phyloP scores from a whole-genome alignment of 2,888 invertebrate genomes.

The Eupithecia abbreviata region DNA sequence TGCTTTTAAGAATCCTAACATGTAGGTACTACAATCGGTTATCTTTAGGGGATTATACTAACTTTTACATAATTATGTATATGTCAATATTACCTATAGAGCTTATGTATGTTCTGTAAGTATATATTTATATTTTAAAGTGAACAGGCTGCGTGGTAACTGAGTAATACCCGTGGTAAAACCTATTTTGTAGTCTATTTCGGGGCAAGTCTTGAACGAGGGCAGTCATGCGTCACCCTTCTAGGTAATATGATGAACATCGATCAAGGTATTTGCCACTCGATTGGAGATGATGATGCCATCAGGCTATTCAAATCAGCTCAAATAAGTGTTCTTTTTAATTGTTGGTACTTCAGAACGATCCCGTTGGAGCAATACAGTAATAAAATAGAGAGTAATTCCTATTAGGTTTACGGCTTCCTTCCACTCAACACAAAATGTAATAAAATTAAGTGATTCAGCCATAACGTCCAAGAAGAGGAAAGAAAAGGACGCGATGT shows the following conservation, averaged over 20 bases:
- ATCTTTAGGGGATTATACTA: not conserved
- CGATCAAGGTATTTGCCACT: not conserved
- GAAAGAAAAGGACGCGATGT: not conserved
- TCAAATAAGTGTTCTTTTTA: conserved; percentile 13
- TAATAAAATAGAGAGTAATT: conserved; percentile 20
- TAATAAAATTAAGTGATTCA: conserved; percentile 19
- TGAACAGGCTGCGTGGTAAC: not conserved
- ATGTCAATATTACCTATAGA: too few species aligned
- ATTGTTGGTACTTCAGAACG: conserved; percentile 24
- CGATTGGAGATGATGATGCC: not conserved
- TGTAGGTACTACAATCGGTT: not conserved
- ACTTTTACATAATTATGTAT: too few species aligned
- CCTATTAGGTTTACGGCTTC: conserved; percentile 7
- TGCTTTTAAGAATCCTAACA: not conserved
- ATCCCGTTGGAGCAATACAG: conserved; percentile 16
- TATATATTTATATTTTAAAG: not conserved
- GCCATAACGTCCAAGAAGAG: not conserved
- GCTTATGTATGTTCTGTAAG: too few species aligned
- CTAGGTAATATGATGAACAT: not conserved
- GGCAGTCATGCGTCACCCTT: not conserved
- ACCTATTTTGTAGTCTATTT: not conserved
- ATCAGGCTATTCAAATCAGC: not conserved
- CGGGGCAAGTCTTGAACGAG: not conserved
- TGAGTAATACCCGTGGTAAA: not conserved
- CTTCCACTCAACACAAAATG: conserved; percentile 12